Conservation (phyloP, 1,140 invertebrate species). For the Drosophila arawakana region DNA sequence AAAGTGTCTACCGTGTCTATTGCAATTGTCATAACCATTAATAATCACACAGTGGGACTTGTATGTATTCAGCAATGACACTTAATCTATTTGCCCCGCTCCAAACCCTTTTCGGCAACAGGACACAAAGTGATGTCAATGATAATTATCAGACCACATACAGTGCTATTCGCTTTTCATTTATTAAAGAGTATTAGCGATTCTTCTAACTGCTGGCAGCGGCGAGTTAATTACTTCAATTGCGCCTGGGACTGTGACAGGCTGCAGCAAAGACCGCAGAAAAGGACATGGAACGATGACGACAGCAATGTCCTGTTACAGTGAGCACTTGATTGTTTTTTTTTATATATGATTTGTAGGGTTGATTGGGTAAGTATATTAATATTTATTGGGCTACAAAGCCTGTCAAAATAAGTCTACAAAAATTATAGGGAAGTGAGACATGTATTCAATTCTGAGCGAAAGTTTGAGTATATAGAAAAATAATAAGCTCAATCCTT, state of each 20-base stretch:
- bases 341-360: background rate
- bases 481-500: background rate
- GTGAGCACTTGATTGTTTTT: slow-evolving; percentile 32
- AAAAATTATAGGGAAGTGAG: too few species aligned
- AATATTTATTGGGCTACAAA: background rate
- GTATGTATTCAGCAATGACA: slow-evolving; percentile 25
- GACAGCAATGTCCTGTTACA: slow-evolving; percentile 40
- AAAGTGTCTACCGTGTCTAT: slow-evolving; percentile 11
- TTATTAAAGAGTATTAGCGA: slow-evolving; percentile 51
- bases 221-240: slow-evolving; percentile 74
- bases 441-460: too few species aligned
- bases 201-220: slow-evolving; percentile 56
- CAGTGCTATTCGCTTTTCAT: slow-evolving; percentile 50
- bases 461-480: background rate
- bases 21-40: slow-evolving; percentile 34
- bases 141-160: slow-evolving; percentile 63
- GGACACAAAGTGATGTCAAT: slow-evolving; percentile 58
- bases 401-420: too few species aligned
- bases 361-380: background rate
- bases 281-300: slow-evolving; percentile 31
- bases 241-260: slow-evolving; percentile 42
- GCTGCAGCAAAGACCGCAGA: background rate
- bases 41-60: slow-evolving; percentile 18
- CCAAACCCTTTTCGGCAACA: background rate
- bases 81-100: background rate